Percentiles rank a stretch among this genome's conserved stretches.
Evolutionary conservation across 1,140 invertebrate species (phyloP).

Genomic region (Galleria mellonella): DNA sequence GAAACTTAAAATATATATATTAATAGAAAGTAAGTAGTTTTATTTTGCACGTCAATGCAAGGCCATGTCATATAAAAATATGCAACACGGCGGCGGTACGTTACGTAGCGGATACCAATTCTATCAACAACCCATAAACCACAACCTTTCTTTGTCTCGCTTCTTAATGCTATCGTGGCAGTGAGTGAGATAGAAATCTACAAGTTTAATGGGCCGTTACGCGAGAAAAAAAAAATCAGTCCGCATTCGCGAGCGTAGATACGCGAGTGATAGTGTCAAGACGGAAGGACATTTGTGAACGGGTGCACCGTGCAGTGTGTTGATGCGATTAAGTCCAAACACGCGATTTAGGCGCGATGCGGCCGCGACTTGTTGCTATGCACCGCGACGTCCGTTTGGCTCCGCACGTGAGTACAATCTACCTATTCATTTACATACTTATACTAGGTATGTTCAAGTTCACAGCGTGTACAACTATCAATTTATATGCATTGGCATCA

Average conservation of each 20-base stretch:
- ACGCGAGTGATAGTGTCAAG: constrained; percentile 69
- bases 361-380: constrained; percentile 33
- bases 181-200: constrained; percentile 68
- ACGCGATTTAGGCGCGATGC: constrained; percentile 3
- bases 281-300: constrained; percentile 42
- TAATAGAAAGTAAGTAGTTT: background rate
- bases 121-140: constrained; percentile 75
- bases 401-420: constrained; percentile 22
- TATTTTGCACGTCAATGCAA: constrained; percentile 34
- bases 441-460: background rate
- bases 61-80: constrained; percentile 61
- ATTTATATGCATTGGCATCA: too few species aligned
- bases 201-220: constrained; percentile 74
- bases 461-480: too few species aligned
- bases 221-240: constrained; percentile 68
- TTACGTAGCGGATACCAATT: constrained; percentile 72
- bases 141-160: constrained; percentile 73
- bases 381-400: background rate
- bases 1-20: too few species aligned
- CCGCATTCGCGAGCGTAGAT: constrained; percentile 72
- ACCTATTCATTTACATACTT: constrained; percentile 4
- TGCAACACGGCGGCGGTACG: constrained; percentile 72
- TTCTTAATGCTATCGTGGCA: constrained; percentile 41
- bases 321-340: background rate
- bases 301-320: constrained; percentile 29